These are phyloP conservation scores for Orientallactaga bullata DNA, from an alignment of 2,113 vertebrate species.

Conservation along the genomic window DNA sequence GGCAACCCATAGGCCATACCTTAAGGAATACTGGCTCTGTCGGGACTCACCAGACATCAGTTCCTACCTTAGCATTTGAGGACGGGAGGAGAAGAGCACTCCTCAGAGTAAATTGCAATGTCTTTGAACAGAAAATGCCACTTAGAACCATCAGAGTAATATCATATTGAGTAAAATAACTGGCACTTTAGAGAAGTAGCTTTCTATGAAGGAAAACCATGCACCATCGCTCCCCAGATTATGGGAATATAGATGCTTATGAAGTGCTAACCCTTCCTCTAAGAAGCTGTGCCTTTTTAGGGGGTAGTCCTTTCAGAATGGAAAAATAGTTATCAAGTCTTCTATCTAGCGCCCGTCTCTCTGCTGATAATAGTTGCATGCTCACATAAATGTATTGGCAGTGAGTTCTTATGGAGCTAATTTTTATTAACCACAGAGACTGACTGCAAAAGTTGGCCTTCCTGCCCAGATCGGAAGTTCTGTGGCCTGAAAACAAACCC, in stretches of 20 bases:
- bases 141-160: slow-evolving; percentile 22
- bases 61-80: not conserved
- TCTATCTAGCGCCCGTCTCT: not conserved
- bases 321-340: not conserved
- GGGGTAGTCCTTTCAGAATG: not conserved
- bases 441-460: slow-evolving; percentile 18
- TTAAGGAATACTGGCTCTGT: not conserved
- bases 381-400: not conserved
- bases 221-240: not conserved
- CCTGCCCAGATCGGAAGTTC: not conserved
- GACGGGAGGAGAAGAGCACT: not conserved
- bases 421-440: not conserved
- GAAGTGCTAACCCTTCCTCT: not conserved
- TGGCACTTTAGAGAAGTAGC: slow-evolving; percentile 37
- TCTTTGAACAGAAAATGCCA: slow-evolving; percentile 50
- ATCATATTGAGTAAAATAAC: slow-evolving; percentile 36
- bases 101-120: slow-evolving; percentile 5
- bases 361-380: not conserved
- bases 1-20: not conserved
- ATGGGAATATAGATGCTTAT: not conserved
- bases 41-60: not conserved
- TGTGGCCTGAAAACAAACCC: slow-evolving; percentile 44
- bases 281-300: not conserved
- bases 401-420: not conserved
- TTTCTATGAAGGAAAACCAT: not conserved